Conservation (phyloP, 2,888 invertebrate species). For the Morpho achilles region DNA sequence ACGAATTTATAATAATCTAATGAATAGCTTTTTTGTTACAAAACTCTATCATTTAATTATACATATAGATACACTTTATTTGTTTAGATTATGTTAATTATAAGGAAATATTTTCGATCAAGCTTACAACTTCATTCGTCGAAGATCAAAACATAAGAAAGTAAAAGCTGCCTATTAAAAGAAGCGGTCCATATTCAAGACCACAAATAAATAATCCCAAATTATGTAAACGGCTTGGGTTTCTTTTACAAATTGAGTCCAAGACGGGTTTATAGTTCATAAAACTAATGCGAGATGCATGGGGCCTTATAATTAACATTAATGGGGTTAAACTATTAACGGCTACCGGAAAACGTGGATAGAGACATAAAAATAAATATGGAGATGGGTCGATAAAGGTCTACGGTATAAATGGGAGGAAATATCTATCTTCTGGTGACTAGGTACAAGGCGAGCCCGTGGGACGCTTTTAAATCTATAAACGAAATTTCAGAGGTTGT, state of each 20-base stretch:
- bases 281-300: conserved; percentile 72
- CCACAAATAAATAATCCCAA: conserved; percentile 47
- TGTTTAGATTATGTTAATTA: too few relatives aligned
- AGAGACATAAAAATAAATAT: conserved; percentile 76
- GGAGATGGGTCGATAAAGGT: conserved; percentile 68
- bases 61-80: too few relatives aligned
- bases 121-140: too few relatives aligned
- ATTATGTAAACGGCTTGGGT: conserved; percentile 45
- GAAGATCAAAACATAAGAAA: too few relatives aligned
- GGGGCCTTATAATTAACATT: conserved; percentile 68
- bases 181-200: conserved; percentile 28
- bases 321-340: conserved; percentile 74
- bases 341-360: conserved; percentile 75
- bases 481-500: too few relatives aligned
- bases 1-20: too few relatives aligned
- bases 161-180: neutral
- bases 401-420: conserved; percentile 63
- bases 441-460: neutral
- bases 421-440: conserved; percentile 20
- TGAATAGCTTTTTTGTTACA: too few relatives aligned
- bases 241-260: conserved; percentile 71
- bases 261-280: conserved; percentile 61
- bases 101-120: too few relatives aligned
- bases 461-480: neutral
- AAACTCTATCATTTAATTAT: too few relatives aligned